These are phyloP conservation scores for Albula goreensis DNA, from an alignment of 2,113 vertebrate genomes.

Conservation along the genomic window DNA sequence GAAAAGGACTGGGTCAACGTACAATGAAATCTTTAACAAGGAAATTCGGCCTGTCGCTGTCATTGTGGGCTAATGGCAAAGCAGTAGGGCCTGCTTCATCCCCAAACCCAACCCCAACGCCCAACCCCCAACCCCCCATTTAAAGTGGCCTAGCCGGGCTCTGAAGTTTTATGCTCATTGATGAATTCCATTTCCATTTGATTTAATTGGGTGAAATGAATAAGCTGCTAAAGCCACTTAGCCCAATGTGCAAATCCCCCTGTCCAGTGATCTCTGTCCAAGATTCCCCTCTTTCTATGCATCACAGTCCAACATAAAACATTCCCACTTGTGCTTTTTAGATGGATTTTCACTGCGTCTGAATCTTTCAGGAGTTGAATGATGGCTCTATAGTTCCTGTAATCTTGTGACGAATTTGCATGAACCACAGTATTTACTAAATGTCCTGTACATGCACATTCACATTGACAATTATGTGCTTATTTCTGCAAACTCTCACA, in stretches of 20 bases:
- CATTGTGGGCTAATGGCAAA: constrained; percentile 1
- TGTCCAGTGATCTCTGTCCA: neutral
- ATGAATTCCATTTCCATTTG: neutral
- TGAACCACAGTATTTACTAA: neutral
- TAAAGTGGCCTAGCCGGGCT: neutral
- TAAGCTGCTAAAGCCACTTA: neutral
- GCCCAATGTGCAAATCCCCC: neutral
- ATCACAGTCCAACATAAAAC: constrained; percentile 32
- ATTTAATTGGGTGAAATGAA: neutral
- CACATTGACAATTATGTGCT: neutral
- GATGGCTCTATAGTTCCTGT: neutral
- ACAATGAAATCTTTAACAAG: constrained; percentile 1
- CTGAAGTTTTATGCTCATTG: neutral
- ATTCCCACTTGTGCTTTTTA: constrained; percentile 15
- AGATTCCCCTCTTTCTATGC: constrained; percentile 12
- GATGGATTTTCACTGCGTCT: neutral
- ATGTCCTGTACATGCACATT: neutral
- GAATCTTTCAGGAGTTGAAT: constrained; percentile 21
- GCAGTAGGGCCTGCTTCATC: neutral
- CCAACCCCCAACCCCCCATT: neutral
- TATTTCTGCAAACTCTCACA: neutral
- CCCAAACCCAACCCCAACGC: too few species aligned
- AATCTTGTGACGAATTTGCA: neutral
- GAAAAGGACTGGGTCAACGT: neutral
- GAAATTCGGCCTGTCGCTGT: neutral